Base-by-base conservation (phyloP, 2,113 vertebrate genomes). In the Pseudorhombus dupliciocellatus region DNA sequence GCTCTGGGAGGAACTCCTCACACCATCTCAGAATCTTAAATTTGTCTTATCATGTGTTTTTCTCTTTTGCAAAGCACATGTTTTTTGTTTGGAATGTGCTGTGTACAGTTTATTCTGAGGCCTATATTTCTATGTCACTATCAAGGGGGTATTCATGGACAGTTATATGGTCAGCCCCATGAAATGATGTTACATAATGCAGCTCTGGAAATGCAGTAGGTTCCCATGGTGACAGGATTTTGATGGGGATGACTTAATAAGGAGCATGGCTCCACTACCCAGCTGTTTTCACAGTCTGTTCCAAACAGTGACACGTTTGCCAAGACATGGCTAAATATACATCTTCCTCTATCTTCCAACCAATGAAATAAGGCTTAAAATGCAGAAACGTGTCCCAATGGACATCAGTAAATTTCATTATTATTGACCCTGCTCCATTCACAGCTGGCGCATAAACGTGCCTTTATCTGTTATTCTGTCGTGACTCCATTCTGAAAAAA, bases 211-310 rank as follows among this genome's bases (percentile, higher is more conserved):
- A 46, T 46, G 16, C 42, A 46, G 6, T 18, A 46, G 5, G 28
- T 14, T 59, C 30, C 20, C 4, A 5, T 40, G 11, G 6, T 54
- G 52, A 54, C 52, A 26, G 6, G 12, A 54, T 14, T 34, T 34
- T 11, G 34, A 34, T 34, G 10, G 34, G 34, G 34, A 34, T 34
- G 31, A 9, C 31, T 34, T 34, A 34, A 34, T 16, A 24, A 18
- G 50, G 40, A 61, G 31, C 25, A 28, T 12, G 56, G 11, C 10
- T 50, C 15, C n/a, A 25, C 37, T 25, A 25, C 5, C 40, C 46
- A 60, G 60, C 58, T 63, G 57, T 51, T 14, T 57, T 42, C 58
- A 64, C 61, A 42, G 22, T 56, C 22, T 53, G 54, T 42, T 59
- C 60, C 54, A 58, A 44, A 48, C 28, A 44, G 42, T 50, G 11